Percentiles rank a stretch among this genome's conserved stretches.
Conservation (phyloP, 2,888 invertebrate genomes). For the Drosophila mulleri region DNA sequence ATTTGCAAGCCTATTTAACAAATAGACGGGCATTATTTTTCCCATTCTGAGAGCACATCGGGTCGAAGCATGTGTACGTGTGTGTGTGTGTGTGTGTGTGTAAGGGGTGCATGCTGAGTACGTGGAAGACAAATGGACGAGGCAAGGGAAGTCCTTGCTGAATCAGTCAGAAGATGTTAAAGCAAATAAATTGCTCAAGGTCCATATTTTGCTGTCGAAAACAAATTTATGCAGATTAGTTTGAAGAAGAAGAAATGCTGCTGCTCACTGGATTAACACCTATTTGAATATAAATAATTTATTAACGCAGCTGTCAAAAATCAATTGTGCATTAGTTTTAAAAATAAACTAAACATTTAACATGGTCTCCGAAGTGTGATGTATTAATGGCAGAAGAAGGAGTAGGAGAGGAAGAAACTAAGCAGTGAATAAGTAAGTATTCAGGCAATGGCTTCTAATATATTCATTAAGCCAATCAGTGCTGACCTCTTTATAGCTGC, state of each 20-base stretch:
- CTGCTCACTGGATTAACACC: background rate
- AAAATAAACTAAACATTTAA: background rate
- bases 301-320: background rate
- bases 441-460: background rate
- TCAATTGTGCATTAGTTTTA: background rate
- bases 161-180: slow-evolving; percentile 3
- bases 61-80: too few species aligned
- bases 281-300: background rate
- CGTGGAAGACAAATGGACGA: slow-evolving; percentile 26
- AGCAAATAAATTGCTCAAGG: background rate
- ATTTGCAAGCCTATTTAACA: slow-evolving; percentile 78
- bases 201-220: background rate
- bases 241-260: too few species aligned
- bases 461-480: background rate
- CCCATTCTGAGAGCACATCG: slow-evolving; percentile 10
- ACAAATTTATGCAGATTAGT: background rate
- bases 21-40: slow-evolving; percentile 65
- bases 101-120: background rate
- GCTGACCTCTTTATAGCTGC: background rate
- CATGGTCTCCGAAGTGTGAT: background rate
- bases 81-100: background rate
- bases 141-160: background rate
- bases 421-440: too few species aligned
- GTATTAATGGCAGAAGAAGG: background rate
- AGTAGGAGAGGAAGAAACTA: background rate